These are phyloP conservation scores for Proisotoma minuta DNA, from an alignment of 2,888 invertebrate species.

Conservation along the genomic window DNA sequence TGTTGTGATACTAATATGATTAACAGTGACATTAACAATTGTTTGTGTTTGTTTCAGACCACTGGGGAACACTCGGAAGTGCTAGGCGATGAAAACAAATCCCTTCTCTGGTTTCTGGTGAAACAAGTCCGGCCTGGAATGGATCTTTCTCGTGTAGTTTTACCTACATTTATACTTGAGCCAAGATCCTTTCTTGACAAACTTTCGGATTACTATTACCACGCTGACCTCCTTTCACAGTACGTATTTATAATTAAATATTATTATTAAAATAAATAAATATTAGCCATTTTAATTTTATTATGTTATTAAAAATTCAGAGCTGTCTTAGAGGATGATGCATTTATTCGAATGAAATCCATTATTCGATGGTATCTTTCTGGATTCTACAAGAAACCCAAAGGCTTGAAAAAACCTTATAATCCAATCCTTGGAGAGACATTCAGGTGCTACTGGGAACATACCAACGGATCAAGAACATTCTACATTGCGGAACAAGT, in stretches of 20 bases:
- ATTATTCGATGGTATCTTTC: slow-evolving; percentile 89
- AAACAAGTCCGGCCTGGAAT: slow-evolving; percentile 80
- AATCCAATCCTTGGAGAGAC: slow-evolving; percentile 91
- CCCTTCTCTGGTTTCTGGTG: slow-evolving; percentile 85
- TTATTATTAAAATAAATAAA: slow-evolving; percentile 3
- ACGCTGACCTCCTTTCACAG: slow-evolving; percentile 81
- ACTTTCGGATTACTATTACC: slow-evolving; percentile 88
- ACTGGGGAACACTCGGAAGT: slow-evolving; percentile 84
- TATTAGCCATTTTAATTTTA: not conserved
- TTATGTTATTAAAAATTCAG: slow-evolving; percentile 54
- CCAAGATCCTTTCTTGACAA: slow-evolving; percentile 91
- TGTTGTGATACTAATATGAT: not conserved
- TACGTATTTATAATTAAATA: slow-evolving; percentile 52
- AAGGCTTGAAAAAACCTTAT: slow-evolving; percentile 91
- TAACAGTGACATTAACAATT: not conserved
- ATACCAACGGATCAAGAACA: slow-evolving; percentile 74
- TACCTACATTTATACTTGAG: slow-evolving; percentile 91
- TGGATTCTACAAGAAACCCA: slow-evolving; percentile 89
- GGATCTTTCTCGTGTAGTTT: slow-evolving; percentile 88
- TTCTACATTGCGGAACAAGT: slow-evolving; percentile 90
- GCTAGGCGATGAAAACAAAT: slow-evolving; percentile 90
- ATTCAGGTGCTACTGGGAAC: slow-evolving; percentile 86
- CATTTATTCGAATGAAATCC: slow-evolving; percentile 80
- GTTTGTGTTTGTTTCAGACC: slow-evolving; percentile 48
- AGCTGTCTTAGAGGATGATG: slow-evolving; percentile 77